Evolutionary conservation across 2,888 invertebrate genomes (phyloP).

Genomic region (Apoderus coryli): DNA sequence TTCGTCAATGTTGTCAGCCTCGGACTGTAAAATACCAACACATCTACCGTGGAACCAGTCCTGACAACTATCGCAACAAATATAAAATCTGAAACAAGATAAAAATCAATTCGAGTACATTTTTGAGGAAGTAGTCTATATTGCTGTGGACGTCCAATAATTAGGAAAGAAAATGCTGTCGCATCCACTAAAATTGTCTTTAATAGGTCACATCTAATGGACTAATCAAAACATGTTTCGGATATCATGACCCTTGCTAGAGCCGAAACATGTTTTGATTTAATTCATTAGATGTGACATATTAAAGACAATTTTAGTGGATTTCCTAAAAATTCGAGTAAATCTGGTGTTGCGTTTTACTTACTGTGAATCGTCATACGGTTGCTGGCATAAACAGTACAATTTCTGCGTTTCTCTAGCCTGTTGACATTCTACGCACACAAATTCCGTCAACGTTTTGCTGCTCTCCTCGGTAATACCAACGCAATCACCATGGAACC

Average conservation of each 20-base stretch:
- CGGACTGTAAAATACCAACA: slow-evolving; percentile 86
- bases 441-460: slow-evolving; percentile 77
- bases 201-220: too few relatives aligned
- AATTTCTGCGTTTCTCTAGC: slow-evolving; percentile 82
- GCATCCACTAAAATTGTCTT: too few relatives aligned
- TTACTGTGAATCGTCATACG: slow-evolving; percentile 94
- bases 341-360: too few relatives aligned
- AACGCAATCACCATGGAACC: slow-evolving; percentile 98
- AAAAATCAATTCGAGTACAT: slow-evolving; percentile 8
- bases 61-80: slow-evolving; percentile 96
- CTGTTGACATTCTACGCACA: slow-evolving; percentile 73
- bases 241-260: too few relatives aligned
- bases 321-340: too few relatives aligned
- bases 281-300: too few relatives aligned
- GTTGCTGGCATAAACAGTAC: slow-evolving; percentile 90
- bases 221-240: too few relatives aligned
- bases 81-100: slow-evolving; percentile 68
- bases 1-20: slow-evolving; percentile 89
- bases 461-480: slow-evolving; percentile 86
- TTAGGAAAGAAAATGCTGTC: too few relatives aligned
- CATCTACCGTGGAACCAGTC: slow-evolving; percentile 99
- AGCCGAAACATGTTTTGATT: too few relatives aligned
- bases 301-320: too few relatives aligned
- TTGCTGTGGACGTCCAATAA: too few relatives aligned
- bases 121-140: too few relatives aligned